Conservation (phyloP, 2,797 vertebrate genomes). For the Danio jaintianensis region DNA sequence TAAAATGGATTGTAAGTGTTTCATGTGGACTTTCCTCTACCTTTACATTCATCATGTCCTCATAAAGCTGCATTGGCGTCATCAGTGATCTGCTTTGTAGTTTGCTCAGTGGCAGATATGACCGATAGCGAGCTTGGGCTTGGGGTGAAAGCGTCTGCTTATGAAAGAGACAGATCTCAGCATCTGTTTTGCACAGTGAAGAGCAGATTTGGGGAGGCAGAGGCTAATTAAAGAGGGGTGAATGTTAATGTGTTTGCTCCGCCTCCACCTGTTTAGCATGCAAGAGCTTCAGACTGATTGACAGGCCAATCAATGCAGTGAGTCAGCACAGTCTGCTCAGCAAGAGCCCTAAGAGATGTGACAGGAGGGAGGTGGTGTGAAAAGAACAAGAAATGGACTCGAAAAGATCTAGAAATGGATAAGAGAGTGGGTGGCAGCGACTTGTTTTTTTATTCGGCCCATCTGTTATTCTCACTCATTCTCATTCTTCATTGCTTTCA, state of each 20-base stretch:
- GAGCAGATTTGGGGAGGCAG: slow-evolving; percentile 28
- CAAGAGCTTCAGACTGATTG: slow-evolving; percentile 43
- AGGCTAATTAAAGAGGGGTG: slow-evolving; percentile 37
- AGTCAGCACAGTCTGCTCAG: slow-evolving; percentile 52
- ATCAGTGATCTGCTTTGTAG: not conserved
- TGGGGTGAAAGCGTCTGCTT: not conserved
- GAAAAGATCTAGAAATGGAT: slow-evolving; percentile 41
- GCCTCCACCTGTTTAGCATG: slow-evolving; percentile 48
- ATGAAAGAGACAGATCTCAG: not conserved
- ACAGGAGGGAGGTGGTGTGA: slow-evolving; percentile 26
- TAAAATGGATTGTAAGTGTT: not conserved
- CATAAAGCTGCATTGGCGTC: not conserved
- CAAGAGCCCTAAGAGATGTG: slow-evolving; percentile 34
- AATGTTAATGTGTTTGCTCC: slow-evolving; percentile 25
- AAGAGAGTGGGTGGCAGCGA: slow-evolving; percentile 47
- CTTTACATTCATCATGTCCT: not conserved
- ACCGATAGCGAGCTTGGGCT: not conserved
- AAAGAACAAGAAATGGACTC: slow-evolving; percentile 24
- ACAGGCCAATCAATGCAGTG: slow-evolving; percentile 42
- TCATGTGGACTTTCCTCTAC: not conserved
- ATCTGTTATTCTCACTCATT: slow-evolving; percentile 43
- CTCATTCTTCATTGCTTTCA: slow-evolving; percentile 9
- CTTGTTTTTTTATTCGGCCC: slow-evolving; percentile 39
- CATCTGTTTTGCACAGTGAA: not conserved
- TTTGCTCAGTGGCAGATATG: slow-evolving; percentile 4